These are phyloP conservation scores for Stigmatopora nigra DNA, from an alignment of 2,113 vertebrate species.

Conservation along the genomic window DNA sequence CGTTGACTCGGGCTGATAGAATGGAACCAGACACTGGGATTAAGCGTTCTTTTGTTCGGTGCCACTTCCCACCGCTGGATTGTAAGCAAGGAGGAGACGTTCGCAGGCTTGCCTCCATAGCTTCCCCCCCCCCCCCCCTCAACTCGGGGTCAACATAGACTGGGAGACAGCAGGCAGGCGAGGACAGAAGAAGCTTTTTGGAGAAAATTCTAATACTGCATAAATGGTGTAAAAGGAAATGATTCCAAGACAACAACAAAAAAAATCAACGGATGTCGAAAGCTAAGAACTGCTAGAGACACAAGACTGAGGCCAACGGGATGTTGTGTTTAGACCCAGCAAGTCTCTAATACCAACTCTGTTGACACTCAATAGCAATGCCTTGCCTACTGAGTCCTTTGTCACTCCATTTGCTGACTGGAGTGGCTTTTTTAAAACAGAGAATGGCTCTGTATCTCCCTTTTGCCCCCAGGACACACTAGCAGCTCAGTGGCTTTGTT, in stretches of 20 bases:
- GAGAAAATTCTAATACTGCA: slow-evolving; percentile 5
- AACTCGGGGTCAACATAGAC: slow-evolving; percentile 57
- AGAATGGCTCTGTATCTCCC: slow-evolving; percentile 69
- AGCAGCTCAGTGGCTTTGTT: slow-evolving; percentile 68
- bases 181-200: slow-evolving; percentile 13
- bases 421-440: slow-evolving; percentile 71
- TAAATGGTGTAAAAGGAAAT: slow-evolving; percentile 8
- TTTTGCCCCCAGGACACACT: slow-evolving; percentile 70
- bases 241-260: slow-evolving; percentile 1
- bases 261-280: slow-evolving; percentile 12
- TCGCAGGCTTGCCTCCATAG: slow-evolving; percentile 51
- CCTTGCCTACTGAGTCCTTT: slow-evolving; percentile 70
- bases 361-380: slow-evolving; percentile 70
- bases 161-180: slow-evolving; percentile 23
- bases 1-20: slow-evolving; percentile 69
- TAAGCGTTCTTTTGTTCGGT: slow-evolving; percentile 69
- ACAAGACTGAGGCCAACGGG: slow-evolving; percentile 51
- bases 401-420: slow-evolving; percentile 76
- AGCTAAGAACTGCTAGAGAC: slow-evolving; percentile 28
- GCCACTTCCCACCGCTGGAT: slow-evolving; percentile 70
- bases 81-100: slow-evolving; percentile 68
- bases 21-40: slow-evolving; percentile 77
- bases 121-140: slow-evolving; percentile 57
- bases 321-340: slow-evolving; percentile 62
- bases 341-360: slow-evolving; percentile 65